Evolutionary conservation across 1,140 invertebrate species (phyloP).

Genomic region (Drosophila setifemur): DNA sequence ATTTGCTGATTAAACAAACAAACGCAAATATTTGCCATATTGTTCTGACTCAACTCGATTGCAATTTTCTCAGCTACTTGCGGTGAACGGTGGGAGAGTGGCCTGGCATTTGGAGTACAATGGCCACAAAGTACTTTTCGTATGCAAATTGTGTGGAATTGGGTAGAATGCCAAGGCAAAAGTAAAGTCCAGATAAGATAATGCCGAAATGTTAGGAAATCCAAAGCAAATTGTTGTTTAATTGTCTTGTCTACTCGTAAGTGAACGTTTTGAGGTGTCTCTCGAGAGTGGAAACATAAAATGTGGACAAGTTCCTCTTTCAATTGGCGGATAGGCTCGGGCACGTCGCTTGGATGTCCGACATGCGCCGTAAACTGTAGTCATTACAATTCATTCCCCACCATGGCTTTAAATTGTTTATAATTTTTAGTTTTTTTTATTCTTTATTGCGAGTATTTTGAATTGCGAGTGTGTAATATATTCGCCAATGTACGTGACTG

Average conservation of each 20-base stretch:
- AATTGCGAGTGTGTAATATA: slow-evolving; percentile 27
- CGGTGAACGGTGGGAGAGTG: not conserved
- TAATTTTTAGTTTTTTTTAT: too few relatives aligned
- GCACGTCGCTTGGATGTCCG: slow-evolving; percentile 54
- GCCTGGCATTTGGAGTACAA: not conserved
- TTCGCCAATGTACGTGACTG: slow-evolving; percentile 33
- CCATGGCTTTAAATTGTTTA: slow-evolving; percentile 47
- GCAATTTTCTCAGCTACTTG: slow-evolving; percentile 21
- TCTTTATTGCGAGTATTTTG: too few relatives aligned
- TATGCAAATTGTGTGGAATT: slow-evolving; percentile 34
- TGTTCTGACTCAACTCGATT: slow-evolving; percentile 45
- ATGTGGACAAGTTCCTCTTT: slow-evolving; percentile 1
- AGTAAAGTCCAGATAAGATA: slow-evolving; percentile 24
- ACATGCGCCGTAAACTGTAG: slow-evolving; percentile 28
- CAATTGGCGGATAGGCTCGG: slow-evolving; percentile 11
- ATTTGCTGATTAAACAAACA: slow-evolving; percentile 67
- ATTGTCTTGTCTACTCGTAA: slow-evolving; percentile 9
- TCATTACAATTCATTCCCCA: slow-evolving; percentile 48
- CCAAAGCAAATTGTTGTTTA: slow-evolving; percentile 17
- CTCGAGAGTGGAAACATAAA: not conserved
- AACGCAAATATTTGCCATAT: slow-evolving; percentile 25
- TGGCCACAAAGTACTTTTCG: not conserved
- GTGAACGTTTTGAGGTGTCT: not conserved
- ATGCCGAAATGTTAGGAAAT: not conserved
- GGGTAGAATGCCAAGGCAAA: not conserved